A percentile compares a stretch with the other conserved stretches of the same genome.
phyloP scores from a whole-genome alignment of 2,113 vertebrate species.

The Panurus biarmicus region DNA sequence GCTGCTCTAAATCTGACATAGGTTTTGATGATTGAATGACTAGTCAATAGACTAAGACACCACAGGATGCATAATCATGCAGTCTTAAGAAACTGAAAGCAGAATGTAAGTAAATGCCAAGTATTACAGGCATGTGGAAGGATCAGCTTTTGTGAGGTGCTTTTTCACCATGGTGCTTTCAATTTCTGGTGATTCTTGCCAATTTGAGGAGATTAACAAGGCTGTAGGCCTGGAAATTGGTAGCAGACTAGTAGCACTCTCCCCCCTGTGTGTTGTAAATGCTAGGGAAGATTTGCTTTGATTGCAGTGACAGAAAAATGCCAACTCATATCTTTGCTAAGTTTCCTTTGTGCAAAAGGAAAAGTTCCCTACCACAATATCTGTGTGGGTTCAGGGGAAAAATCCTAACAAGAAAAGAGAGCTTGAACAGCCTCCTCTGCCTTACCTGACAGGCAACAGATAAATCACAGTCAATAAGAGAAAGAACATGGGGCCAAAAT shows the following conservation, averaged over 20 bases:
- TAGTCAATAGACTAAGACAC: not conserved
- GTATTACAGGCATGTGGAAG: not conserved
- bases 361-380: not conserved
- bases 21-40: not conserved
- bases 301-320: not conserved
- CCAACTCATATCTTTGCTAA: not conserved
- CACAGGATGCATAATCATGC: not conserved
- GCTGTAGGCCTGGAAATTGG: not conserved
- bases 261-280: not conserved
- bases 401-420: not conserved
- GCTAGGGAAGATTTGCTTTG: not conserved
- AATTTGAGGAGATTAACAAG: not conserved
- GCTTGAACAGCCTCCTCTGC: not conserved
- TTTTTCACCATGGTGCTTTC: not conserved
- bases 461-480: not conserved
- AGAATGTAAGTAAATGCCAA: not conserved
- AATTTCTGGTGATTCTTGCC: not conserved
- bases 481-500: not conserved
- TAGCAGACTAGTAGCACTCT: not conserved
- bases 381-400: not conserved
- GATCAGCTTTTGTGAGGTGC: not conserved
- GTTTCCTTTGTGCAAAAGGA: not conserved
- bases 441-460: not conserved
- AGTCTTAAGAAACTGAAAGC: not conserved
- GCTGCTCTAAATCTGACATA: not conserved